phyloP scores from a whole-genome alignment of 2,113 vertebrate species.

The Neolamprologus devosi region DNA sequence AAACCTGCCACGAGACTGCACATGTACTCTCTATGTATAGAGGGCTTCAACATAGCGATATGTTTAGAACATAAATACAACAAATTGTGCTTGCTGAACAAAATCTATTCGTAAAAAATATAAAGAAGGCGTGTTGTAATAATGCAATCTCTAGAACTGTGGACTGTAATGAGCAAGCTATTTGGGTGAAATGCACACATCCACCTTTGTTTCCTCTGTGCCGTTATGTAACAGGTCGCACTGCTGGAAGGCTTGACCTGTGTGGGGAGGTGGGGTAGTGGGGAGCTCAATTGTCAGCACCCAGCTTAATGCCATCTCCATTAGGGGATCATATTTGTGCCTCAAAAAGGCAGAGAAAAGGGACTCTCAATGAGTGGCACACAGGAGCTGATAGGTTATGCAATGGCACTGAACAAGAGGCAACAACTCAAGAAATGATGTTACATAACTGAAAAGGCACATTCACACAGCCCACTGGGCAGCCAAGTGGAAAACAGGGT shows the following conservation, averaged over 20 bases:
- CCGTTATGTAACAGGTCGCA: constrained; percentile 23
- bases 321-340: constrained; percentile 51
- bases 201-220: not conserved
- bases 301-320: constrained; percentile 14
- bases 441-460: constrained; percentile 60
- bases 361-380: not conserved
- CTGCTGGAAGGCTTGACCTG: constrained; percentile 28
- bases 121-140: not conserved
- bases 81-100: not conserved
- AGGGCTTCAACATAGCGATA: not conserved
- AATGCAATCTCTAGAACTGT: not conserved
- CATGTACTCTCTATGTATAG: not conserved
- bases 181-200: not conserved
- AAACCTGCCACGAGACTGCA: not conserved
- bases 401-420: constrained; percentile 39
- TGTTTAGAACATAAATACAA: not conserved
- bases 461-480: constrained; percentile 50
- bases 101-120: not conserved
- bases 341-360: constrained; percentile 33
- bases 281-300: constrained; percentile 6
- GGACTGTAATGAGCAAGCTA: not conserved
- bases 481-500: constrained; percentile 50
- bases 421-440: constrained; percentile 52
- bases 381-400: constrained; percentile 48
- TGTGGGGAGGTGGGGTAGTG: not conserved